Percentiles rank a stretch among this genome's conserved stretches.
These are phyloP conservation scores for Xyliphius kryptos DNA, from an alignment of 2,113 vertebrate species.

Conservation along the genomic window DNA sequence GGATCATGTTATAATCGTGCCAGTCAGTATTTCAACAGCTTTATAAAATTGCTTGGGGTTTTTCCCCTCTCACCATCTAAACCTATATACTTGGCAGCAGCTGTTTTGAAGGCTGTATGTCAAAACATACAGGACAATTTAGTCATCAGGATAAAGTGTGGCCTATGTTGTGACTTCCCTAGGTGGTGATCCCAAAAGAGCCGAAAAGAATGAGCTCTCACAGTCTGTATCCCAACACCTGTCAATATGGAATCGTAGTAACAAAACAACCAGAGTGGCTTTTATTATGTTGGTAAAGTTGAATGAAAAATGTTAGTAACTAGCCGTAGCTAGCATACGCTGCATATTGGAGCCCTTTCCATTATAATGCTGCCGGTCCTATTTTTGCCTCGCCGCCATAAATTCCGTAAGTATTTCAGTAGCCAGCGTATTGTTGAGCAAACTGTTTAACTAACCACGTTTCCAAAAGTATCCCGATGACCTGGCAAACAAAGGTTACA, in stretches of 20 bases:
- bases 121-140: conserved; percentile 68
- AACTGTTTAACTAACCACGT: too few species aligned
- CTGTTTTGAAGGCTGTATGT: conserved; percentile 66
- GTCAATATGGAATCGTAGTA: conserved; percentile 59
- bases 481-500: too few species aligned
- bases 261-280: too few species aligned
- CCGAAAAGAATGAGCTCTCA: conserved; percentile 50
- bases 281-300: too few species aligned
- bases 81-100: conserved; percentile 59
- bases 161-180: conserved; percentile 62
- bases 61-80: conserved; percentile 27
- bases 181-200: conserved; percentile 58
- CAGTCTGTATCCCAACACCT: conserved; percentile 51
- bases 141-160: conserved; percentile 49
- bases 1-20: conserved; percentile 71
- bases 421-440: too few species aligned
- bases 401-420: too few species aligned
- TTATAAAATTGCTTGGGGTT: conserved; percentile 54
- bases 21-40: conserved; percentile 52
- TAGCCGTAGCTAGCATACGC: too few species aligned
- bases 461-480: too few species aligned
- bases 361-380: too few species aligned
- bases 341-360: too few species aligned
- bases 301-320: too few species aligned
- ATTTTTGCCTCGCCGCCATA: too few species aligned